phyloP scores from a whole-genome alignment of 2,797 vertebrate genomes.

The Valencia hispanica region DNA sequence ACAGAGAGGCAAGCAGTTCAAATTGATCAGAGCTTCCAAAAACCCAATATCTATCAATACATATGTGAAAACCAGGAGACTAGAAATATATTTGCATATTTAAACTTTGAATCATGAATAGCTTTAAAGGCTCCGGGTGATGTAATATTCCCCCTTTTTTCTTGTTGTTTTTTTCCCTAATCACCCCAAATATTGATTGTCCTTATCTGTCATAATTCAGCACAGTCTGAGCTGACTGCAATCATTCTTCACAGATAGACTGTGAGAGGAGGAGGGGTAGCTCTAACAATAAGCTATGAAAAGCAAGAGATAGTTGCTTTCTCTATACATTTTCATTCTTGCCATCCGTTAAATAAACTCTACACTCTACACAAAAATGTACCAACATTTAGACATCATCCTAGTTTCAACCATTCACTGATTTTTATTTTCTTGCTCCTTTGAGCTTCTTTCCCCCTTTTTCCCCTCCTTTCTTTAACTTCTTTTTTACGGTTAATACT shows the following conservation, averaged over 20 bases:
- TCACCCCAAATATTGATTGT: conserved; percentile 78
- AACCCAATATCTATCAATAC: conserved; percentile 6
- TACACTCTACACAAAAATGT: conserved; percentile 34
- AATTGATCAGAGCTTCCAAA: conserved; percentile 20
- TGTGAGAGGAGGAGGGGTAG: conserved; percentile 54
- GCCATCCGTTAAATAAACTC: conserved; percentile 49
- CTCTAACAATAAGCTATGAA: conserved; percentile 67
- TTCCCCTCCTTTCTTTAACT: not conserved
- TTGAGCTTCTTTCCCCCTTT: conserved; percentile 1
- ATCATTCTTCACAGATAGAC: conserved; percentile 74
- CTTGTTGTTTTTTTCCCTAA: conserved; percentile 18
- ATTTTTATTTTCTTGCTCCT: conserved; percentile 17
- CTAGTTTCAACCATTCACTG: not conserved
- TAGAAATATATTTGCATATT: conserved; percentile 12
- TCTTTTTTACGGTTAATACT: not conserved
- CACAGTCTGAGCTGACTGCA: conserved; percentile 78
- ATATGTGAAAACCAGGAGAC: conserved; percentile 10
- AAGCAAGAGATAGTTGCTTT: conserved; percentile 63
- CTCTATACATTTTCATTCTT: conserved; percentile 59
- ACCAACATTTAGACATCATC: conserved; percentile 7
- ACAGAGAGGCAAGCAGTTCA: conserved; percentile 8
- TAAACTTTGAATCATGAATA: conserved; percentile 58
- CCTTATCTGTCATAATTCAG: conserved; percentile 87
- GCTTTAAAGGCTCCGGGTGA: conserved; percentile 64
- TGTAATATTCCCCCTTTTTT: conserved; percentile 70